These are phyloP conservation scores for Alosa sapidissima DNA, from an alignment of 2,797 vertebrate genomes.

Conservation along the genomic window DNA sequence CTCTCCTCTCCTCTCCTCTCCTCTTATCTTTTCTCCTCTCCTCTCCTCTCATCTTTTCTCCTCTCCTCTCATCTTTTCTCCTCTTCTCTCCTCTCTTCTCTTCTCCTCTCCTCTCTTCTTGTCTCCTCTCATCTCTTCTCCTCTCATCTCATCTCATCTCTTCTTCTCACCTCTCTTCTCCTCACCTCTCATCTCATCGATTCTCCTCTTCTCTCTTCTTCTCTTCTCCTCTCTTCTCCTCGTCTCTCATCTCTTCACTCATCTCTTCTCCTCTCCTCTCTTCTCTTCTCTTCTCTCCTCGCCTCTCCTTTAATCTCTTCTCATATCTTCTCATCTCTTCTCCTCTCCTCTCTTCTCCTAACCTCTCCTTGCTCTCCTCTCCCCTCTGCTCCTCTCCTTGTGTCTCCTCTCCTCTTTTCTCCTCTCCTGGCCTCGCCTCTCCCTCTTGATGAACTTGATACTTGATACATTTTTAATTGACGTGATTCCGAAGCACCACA, in stretches of 20 bases:
- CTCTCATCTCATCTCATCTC: conserved; percentile 60
- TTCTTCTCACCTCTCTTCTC: conserved; percentile 37
- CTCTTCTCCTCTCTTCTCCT: neutral
- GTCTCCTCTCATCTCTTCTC: neutral
- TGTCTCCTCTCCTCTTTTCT: neutral
- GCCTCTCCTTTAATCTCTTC: neutral
- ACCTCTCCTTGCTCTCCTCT: neutral
- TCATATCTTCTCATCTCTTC: neutral
- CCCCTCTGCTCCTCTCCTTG: neutral
- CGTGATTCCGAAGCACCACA: conserved; percentile 59
- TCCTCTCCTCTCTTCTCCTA: neutral
- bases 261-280: neutral
- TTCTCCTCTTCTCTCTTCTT: conserved; percentile 32
- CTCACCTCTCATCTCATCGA: conserved; percentile 49
- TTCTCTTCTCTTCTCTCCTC: conserved; percentile 4
- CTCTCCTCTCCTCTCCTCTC: neutral
- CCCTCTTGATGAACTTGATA: conserved; percentile 68
- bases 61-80: neutral
- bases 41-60: neutral
- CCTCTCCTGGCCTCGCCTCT: conserved; percentile 44
- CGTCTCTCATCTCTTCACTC: neutral
- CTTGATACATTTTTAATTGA: conserved; percentile 75
- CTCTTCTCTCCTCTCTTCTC: neutral
- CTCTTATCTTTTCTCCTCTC: neutral
- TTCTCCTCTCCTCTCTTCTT: neutral